Percentiles rank a stretch among this genome's conserved stretches.
phyloP scores from a whole-genome alignment of 2,113 vertebrate genomes.

The Sinocyclocheilus anophthalmus region DNA sequence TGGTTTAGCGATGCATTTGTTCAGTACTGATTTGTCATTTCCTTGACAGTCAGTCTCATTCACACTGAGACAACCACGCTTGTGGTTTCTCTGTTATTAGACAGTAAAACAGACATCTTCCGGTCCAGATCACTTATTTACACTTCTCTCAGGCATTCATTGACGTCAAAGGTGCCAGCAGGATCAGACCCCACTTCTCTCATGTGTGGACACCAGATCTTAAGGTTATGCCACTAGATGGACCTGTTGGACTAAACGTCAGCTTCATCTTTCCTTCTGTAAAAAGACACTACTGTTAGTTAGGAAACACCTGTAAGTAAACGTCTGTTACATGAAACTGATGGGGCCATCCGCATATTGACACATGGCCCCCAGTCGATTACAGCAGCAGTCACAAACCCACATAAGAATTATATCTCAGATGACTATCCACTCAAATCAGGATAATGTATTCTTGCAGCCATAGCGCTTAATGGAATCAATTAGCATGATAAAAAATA shows the following conservation, averaged over 20 bases:
- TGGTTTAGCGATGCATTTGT: too few relatives aligned
- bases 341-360: conserved; percentile 14
- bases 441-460: conserved; percentile 43
- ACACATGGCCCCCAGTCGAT: background rate
- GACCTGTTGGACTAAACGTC: conserved; percentile 37
- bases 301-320: background rate
- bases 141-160: background rate
- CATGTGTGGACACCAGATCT: background rate
- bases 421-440: conserved; percentile 5
- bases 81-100: background rate
- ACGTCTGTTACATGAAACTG: conserved; percentile 9
- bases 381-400: background rate
- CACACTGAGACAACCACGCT: too few relatives aligned
- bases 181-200: background rate
- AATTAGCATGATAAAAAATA: conserved; percentile 23
- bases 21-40: too few relatives aligned
- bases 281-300: too few relatives aligned
- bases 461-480: conserved; percentile 20
- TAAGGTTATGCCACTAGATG: conserved; percentile 51
- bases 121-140: background rate
- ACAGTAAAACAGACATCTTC: background rate
- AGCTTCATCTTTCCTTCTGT: background rate
- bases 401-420: background rate
- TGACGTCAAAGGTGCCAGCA: background rate
- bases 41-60: too few relatives aligned